Conservation (phyloP, 2,888 invertebrate species). For the Melieria crassipennis region DNA sequence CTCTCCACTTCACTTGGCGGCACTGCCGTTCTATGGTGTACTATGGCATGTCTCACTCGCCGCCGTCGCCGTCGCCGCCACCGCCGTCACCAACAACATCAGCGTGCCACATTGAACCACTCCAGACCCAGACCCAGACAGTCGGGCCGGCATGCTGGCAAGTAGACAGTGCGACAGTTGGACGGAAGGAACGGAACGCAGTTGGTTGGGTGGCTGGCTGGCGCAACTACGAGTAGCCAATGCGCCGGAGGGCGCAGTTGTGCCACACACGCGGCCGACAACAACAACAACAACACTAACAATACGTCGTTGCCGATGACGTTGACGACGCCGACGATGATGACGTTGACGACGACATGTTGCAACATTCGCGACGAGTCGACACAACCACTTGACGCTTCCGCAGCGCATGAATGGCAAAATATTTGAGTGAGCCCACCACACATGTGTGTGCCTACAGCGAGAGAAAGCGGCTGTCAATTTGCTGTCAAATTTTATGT, state of each 20-base stretch:
- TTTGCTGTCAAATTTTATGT: constrained; percentile 5
- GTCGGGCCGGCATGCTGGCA: constrained; percentile 16
- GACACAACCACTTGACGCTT: constrained; percentile 48
- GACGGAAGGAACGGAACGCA: constrained; percentile 10
- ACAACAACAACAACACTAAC: constrained; percentile 9
- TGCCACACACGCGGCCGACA: constrained; percentile 23
- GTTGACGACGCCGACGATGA: constrained; percentile 16
- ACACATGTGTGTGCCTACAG: neutral
- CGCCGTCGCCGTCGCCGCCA: neutral
- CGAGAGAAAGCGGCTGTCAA: neutral
- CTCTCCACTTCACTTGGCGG: constrained; percentile 34
- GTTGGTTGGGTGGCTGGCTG: constrained; percentile 7
- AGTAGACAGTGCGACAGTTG: constrained; percentile 26
- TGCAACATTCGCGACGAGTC: constrained; percentile 45
- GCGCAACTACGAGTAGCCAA: neutral
- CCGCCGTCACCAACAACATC: constrained; percentile 14
- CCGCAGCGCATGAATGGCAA: constrained; percentile 38
- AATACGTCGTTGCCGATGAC: constrained; percentile 22
- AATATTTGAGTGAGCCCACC: constrained; percentile 22
- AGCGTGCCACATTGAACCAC: neutral
- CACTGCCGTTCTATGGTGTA: constrained; percentile 1
- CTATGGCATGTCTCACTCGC: neutral
- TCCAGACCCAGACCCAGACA: constrained; percentile 28
- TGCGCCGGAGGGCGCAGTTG: neutral
- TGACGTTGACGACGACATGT: constrained; percentile 38